Evolutionary conservation across 2,888 invertebrate genomes (phyloP).

Genomic region (Anaspis maculata): DNA sequence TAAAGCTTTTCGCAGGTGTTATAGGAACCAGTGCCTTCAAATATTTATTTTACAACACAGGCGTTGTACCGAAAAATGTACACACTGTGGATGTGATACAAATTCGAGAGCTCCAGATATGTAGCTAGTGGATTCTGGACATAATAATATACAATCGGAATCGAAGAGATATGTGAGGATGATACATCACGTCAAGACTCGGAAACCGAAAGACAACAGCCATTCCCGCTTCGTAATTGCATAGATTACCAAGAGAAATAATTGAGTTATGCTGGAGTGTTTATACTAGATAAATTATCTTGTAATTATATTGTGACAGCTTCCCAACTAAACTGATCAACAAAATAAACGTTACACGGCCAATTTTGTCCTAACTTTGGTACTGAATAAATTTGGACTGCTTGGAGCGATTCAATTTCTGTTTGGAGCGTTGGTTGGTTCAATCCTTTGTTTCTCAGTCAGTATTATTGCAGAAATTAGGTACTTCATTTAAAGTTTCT

Average conservation of each 20-base stretch:
- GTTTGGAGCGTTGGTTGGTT: too few relatives aligned
- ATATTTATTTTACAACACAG: conserved; percentile 14
- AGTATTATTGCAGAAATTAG: too few relatives aligned
- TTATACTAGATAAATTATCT: conserved; percentile 20
- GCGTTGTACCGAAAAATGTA: conserved; percentile 1
- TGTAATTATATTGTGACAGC: conserved; percentile 20
- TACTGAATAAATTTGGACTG: conserved; percentile 14
- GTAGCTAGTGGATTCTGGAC: too few relatives aligned
- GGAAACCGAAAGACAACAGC: neutral
- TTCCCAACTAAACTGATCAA: conserved; percentile 17
- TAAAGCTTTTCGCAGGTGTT: conserved; percentile 26
- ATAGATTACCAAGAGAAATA: conserved; percentile 19
- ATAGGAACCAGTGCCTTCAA: conserved; percentile 18
- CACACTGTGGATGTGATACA: too few relatives aligned
- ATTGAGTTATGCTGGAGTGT: conserved; percentile 18
- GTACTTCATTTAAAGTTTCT: too few relatives aligned
- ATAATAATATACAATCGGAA: too few relatives aligned
- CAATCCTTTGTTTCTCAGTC: too few relatives aligned
- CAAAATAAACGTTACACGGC: too few relatives aligned
- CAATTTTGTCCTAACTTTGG: conserved; percentile 15
- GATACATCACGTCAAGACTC: too few relatives aligned
- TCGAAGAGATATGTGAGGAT: too few relatives aligned
- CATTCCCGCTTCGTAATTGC: conserved; percentile 15
- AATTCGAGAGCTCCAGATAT: too few relatives aligned
- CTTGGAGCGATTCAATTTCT: too few relatives aligned